Evolutionary conservation across 2,888 invertebrate species (phyloP).

Genomic region (Girardia tigrina): DNA sequence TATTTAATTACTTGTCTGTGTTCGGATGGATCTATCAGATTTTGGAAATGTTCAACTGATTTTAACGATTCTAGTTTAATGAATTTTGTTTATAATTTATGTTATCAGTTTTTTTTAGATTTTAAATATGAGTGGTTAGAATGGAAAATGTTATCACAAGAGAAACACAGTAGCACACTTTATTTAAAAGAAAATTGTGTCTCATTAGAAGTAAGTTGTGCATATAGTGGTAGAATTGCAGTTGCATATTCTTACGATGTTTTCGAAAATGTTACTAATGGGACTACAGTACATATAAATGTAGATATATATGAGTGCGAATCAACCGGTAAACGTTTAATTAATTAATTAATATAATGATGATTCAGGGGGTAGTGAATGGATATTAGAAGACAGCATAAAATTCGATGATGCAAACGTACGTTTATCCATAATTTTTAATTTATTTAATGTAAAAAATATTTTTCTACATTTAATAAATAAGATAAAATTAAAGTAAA

Average conservation of each 20-base stretch:
- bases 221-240: slow-evolving; percentile 89
- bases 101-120: neutral
- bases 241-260: slow-evolving; percentile 64
- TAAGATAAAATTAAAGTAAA: too few species aligned
- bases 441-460: neutral
- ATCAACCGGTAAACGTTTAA: slow-evolving; percentile 60
- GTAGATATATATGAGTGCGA: slow-evolving; percentile 97
- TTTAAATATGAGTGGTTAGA: slow-evolving; percentile 63
- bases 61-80: neutral
- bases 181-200: slow-evolving; percentile 60
- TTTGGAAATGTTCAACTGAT: slow-evolving; percentile 40
- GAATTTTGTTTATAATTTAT: neutral
- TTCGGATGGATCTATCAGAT: slow-evolving; percentile 71
- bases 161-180: slow-evolving; percentile 57
- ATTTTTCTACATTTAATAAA: too few species aligned
- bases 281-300: neutral
- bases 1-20: slow-evolving; percentile 89
- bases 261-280: neutral
- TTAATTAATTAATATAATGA: neutral
- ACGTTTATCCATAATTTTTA: neutral
- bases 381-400: slow-evolving; percentile 86
- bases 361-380: slow-evolving; percentile 58
- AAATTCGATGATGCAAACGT: slow-evolving; percentile 55
- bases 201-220: slow-evolving; percentile 63
- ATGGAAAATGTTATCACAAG: slow-evolving; percentile 68